These are phyloP conservation scores for Pitta sordida DNA, from an alignment of 2,113 vertebrate genomes.

Conservation along the genomic window DNA sequence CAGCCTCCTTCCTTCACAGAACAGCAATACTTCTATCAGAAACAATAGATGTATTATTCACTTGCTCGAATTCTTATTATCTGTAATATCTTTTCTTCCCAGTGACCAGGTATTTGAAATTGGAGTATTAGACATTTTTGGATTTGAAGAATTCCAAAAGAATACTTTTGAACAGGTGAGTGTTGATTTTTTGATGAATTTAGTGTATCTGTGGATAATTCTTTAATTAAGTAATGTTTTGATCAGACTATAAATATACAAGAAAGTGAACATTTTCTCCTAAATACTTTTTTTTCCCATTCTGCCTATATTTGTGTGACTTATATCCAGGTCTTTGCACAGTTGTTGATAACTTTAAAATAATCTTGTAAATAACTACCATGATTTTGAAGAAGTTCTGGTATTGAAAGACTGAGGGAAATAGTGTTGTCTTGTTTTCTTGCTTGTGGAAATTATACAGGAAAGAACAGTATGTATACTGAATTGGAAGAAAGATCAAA, in stretches of 20 bases:
- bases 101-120: slow-evolving; percentile 84
- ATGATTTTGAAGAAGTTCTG: not conserved
- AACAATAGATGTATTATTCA: not conserved
- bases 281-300: not conserved
- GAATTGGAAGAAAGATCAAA: not conserved
- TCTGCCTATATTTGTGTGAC: not conserved
- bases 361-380: not conserved
- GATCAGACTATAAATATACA: not conserved
- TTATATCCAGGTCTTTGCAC: not conserved
- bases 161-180: slow-evolving; percentile 92
- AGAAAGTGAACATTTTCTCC: not conserved
- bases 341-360: not conserved
- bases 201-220: not conserved
- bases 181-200: not conserved
- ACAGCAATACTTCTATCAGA: not conserved
- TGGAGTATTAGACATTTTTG: slow-evolving; percentile 90
- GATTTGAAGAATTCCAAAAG: slow-evolving; percentile 91
- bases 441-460: not conserved
- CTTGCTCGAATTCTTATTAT: not conserved
- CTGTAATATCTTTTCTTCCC: not conserved
- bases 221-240: not conserved
- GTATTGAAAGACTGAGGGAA: not conserved
- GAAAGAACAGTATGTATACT: no score
- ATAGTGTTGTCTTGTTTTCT: not conserved
- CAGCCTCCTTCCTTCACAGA: not conserved